phyloP scores from a whole-genome alignment of 2,113 vertebrate genomes.

The Ceyx melanurus region DNA sequence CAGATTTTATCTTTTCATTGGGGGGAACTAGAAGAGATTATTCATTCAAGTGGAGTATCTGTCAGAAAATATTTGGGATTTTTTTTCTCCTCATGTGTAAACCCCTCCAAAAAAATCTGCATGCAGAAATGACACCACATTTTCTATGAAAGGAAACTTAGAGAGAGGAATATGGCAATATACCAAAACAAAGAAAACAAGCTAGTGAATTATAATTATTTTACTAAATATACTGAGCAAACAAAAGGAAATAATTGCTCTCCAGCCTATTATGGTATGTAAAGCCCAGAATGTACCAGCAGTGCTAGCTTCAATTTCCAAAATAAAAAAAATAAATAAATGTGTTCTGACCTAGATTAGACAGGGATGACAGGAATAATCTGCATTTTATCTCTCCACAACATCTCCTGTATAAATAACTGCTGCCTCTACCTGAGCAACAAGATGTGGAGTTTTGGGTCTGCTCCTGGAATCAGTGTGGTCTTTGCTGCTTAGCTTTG shows the following conservation, averaged over 20 bases:
- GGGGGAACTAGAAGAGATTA: background rate
- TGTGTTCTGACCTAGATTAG: background rate
- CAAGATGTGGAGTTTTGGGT: background rate
- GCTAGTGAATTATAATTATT: constrained; percentile 42
- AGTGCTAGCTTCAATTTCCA: background rate
- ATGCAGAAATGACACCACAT: background rate
- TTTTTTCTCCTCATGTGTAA: background rate
- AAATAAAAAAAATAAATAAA: background rate
- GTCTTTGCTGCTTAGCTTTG: background rate
- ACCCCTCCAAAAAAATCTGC: background rate
- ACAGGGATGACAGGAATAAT: background rate
- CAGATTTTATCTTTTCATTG: background rate
- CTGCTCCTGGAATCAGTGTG: background rate
- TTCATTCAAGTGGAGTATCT: background rate
- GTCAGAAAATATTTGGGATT: background rate
- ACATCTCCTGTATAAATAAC: background rate
- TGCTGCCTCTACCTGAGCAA: background rate
- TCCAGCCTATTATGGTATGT: background rate
- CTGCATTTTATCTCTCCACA: background rate
- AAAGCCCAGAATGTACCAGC: background rate
- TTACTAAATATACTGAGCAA: constrained; percentile 45
- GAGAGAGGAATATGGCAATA: background rate
- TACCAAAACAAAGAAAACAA: background rate
- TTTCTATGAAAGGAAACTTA: background rate
- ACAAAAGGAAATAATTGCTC: constrained; percentile 39